Base-by-base conservation (phyloP, 2,113 vertebrate species). In the Perca fluviatilis region DNA sequence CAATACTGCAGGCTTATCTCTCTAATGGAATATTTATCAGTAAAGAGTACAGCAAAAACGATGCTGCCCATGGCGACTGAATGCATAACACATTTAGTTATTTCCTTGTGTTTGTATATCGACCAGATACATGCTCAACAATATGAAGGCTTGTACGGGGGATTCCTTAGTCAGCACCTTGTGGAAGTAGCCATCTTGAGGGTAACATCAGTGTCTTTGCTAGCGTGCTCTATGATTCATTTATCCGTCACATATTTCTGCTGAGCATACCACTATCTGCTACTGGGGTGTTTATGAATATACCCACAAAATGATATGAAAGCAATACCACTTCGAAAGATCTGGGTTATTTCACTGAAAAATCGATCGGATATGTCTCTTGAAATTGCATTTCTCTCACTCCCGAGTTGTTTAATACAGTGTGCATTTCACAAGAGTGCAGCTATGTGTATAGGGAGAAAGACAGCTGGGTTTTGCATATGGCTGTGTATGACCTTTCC, bases 1-100 rank as follows among this genome's bases (percentile, higher is more conserved):
- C 85, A 74, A 66, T 83, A 61, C 82, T 3, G 21, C 80, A 19
- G 69, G 63, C 84, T 91, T 93, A 93, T 94, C 92, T 90, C 83
- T 70, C 27, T 93, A 94, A 93, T 93, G 89, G 92, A 93, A 91
- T 94, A 92, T 92, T 91, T 94, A 92, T 93, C 89, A 77, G 89
- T 25, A 61, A 76, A 65, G 61, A 62, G 51, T 66, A 87, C 69
- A 76, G 72, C 43, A 62, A 74, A 88, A 83, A 67, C 12, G 77
- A 81, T 51, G 79, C 86, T 81, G 80, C 89, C 87, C 36, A 16
- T 78, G n/a, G 90, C 82, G 80, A 80, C 75, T 25, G 63, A 70
- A 89, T 86, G 82, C 91, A 92, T 92, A 79, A 91, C 90, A 88
- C 65, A 83, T 91, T 60, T 51, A 60, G 58, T 85, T 79, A 86